These are phyloP conservation scores for Pycnomerus fuliginosus DNA, from an alignment of 2,888 invertebrate genomes.

Conservation along the genomic window DNA sequence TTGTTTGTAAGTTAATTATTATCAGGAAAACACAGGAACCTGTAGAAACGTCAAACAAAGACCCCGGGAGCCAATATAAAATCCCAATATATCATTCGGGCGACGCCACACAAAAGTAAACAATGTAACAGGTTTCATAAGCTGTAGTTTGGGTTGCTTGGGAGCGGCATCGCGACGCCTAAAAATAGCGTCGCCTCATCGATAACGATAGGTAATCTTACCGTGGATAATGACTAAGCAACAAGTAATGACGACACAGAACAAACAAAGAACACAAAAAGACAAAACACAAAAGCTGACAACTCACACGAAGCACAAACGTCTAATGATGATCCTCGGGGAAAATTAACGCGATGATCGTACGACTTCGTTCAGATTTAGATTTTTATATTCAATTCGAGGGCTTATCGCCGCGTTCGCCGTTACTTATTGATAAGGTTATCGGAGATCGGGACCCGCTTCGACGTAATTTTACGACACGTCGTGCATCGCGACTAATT, in stretches of 20 bases:
- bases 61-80: slow-evolving; percentile 18
- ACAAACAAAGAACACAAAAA: slow-evolving; percentile 12
- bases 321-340: slow-evolving; percentile 3
- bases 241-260: slow-evolving; percentile 12
- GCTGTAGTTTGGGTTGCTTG: slow-evolving; percentile 15
- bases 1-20: slow-evolving; percentile 13
- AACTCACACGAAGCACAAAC: slow-evolving; percentile 4
- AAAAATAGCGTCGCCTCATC: background rate
- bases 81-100: slow-evolving; percentile 23
- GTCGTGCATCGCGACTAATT: too few species aligned
- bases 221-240: slow-evolving; percentile 6
- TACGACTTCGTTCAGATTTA: slow-evolving; percentile 9
- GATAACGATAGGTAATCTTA: too few species aligned
- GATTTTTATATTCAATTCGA: slow-evolving; percentile 13
- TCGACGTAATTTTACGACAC: too few species aligned
- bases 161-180: slow-evolving; percentile 7
- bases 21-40: slow-evolving; percentile 12
- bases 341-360: slow-evolving; percentile 13
- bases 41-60: slow-evolving; percentile 21
- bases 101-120: slow-evolving; percentile 22
- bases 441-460: slow-evolving; percentile 20
- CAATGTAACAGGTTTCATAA: slow-evolving; percentile 26
- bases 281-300: slow-evolving; percentile 12
- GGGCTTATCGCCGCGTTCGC: slow-evolving; percentile 10
- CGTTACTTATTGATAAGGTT: slow-evolving; percentile 16